Base-by-base conservation (phyloP, 2,888 invertebrate species). In the Mesorhabditis belari region DNA sequence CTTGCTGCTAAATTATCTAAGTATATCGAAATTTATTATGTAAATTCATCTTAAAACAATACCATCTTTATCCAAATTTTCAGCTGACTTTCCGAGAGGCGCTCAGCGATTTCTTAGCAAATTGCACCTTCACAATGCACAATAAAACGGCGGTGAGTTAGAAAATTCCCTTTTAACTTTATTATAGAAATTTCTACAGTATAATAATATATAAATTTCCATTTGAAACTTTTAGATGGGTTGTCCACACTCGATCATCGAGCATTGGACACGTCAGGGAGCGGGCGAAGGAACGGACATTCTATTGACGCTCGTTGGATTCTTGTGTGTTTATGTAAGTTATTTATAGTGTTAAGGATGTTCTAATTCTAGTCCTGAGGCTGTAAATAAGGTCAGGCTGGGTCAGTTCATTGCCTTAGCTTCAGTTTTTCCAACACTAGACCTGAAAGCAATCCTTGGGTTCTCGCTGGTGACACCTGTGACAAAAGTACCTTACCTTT, bases 41-140 rank as follows among this genome's bases (percentile, higher is more conserved):
- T n/a, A n/a, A n/a, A n/a, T n/a, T n/a, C n/a, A n/a, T n/a, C 5
- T 6, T 12, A 19, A 5, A 54, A n/a, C 21, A 17, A 51, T 12
- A 25, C 25, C 6, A 54, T 23, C 6, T 5, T 54, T 5, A 49
- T 6, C 26, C 19, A 57, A 19, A 9, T 54, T 6, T 62, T 52
- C 57, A 66, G 65, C 57, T 69, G 55, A 73, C 74, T 9, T 74
- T 74, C 68, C 71, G 71, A 27, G 74, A 74, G 58, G 67, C 71
- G 2, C 59, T 74, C 6, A 69, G 64, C 52, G 74, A 72, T 52
- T 71, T 72, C 60, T 55, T 74, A n/a, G 64, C 70, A 44, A 74
- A 74, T 35, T 74, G 74, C 61, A 70, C 74, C n/a, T 69, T 69
- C 57, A 62, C 67, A 26, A 53, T 69, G 25, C 50, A 64, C 5